Conservation (phyloP, 1,140 invertebrate species). For the Leucophenga varia region DNA sequence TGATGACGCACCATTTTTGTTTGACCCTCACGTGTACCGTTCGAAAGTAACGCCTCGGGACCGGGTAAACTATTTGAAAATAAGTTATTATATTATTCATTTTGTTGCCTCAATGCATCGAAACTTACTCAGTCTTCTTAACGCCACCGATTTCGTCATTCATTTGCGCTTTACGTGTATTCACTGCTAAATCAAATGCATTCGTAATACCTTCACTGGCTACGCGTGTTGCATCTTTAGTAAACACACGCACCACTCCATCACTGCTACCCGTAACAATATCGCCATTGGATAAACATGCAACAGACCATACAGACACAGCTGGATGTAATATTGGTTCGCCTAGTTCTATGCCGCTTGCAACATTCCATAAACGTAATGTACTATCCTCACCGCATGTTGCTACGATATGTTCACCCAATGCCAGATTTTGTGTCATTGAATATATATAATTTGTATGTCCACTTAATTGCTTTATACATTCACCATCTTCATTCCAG, state of each 20-base stretch:
- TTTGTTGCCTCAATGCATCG: not conserved
- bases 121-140: slow-evolving; percentile 70
- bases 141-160: slow-evolving; percentile 69
- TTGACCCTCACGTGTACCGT: slow-evolving; percentile 80
- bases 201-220: slow-evolving; percentile 65
- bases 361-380: slow-evolving; percentile 78
- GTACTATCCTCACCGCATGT: slow-evolving; percentile 85
- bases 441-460: slow-evolving; percentile 79
- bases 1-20: slow-evolving; percentile 78
- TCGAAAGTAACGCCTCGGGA: slow-evolving; percentile 70
- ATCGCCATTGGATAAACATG: slow-evolving; percentile 80
- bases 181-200: slow-evolving; percentile 73
- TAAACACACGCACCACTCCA: slow-evolving; percentile 83
- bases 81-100: not conserved
- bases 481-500: slow-evolving; percentile 80
- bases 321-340: slow-evolving; percentile 77
- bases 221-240: slow-evolving; percentile 65
- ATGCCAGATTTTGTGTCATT: slow-evolving; percentile 61
- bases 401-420: slow-evolving; percentile 65
- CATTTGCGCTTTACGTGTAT: slow-evolving; percentile 59
- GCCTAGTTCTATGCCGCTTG: slow-evolving; percentile 50
- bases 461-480: slow-evolving; percentile 75
- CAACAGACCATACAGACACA: slow-evolving; percentile 87
- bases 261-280: slow-evolving; percentile 89
- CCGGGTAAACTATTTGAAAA: slow-evolving; percentile 69